phyloP scores from a whole-genome alignment of 2,888 invertebrate species.

The Tryphoninae sp. region DNA sequence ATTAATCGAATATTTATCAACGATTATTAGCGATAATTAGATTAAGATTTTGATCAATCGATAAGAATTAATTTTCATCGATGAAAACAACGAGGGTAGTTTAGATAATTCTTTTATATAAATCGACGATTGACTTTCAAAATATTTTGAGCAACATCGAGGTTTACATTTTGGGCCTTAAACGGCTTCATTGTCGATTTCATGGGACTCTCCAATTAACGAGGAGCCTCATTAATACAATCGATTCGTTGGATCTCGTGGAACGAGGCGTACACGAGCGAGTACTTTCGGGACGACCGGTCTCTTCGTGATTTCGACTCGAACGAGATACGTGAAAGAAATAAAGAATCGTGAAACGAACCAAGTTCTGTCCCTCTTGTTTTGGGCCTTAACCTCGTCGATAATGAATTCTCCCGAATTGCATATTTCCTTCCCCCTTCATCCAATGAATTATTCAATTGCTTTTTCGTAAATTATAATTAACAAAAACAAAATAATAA shows the following conservation, averaged over 20 bases:
- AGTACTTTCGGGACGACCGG: slow-evolving; percentile 58
- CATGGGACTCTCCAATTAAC: slow-evolving; percentile 72
- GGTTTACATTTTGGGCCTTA: slow-evolving; percentile 2
- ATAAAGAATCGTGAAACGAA: slow-evolving; percentile 25
- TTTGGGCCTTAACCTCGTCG: slow-evolving; percentile 51
- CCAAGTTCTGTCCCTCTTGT: slow-evolving; percentile 52
- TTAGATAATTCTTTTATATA: not conserved
- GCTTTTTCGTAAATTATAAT: not conserved
- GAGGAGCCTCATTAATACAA: slow-evolving; percentile 75
- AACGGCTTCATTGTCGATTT: slow-evolving; percentile 67
- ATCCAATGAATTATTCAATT: slow-evolving; percentile 2
- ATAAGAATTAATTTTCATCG: not conserved
- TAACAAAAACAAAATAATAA: not conserved
- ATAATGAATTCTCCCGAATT: slow-evolving; percentile 35
- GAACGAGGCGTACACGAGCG: slow-evolving; percentile 47
- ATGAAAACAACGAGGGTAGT: not conserved
- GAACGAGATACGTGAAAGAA: slow-evolving; percentile 52
- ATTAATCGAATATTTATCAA: too few relatives aligned
- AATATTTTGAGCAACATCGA: slow-evolving; percentile 1
- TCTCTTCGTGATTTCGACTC: slow-evolving; percentile 65
- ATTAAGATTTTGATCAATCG: not conserved
- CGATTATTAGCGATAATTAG: too few relatives aligned
- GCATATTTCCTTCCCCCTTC: slow-evolving; percentile 56
- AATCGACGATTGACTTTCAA: not conserved
- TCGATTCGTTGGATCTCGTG: slow-evolving; percentile 70